Evolutionary conservation across 23 tunicate species (phyloP), one percentile per base, ranked within the genome.

Genomic region (Halocynthia roretzi): DNA sequence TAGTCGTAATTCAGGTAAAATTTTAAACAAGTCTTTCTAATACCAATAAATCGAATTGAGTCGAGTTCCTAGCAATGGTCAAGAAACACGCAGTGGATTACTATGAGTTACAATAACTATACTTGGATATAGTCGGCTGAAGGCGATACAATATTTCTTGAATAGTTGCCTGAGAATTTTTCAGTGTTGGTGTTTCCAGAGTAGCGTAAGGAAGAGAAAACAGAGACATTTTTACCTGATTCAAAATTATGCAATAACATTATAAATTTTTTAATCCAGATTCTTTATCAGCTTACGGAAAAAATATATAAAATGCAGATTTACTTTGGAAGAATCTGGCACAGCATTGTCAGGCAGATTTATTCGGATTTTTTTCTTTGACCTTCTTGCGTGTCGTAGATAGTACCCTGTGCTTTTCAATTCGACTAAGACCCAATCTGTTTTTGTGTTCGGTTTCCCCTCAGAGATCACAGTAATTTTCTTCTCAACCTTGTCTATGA

Each of bases 341-440:
- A 87, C 71, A 8, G 86, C 81, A 62, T 76, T 69, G 15, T 60
- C 14, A 50, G 86, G 86, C 15, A 87, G 48, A 11, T 70, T 11
- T 20, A 81, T 57, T 5, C 52, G 51, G 12, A 86, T n/a, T 12
- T 50, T 71, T 21, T 67, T 77, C 17, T 40, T 77, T 40, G 56
- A 60, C 76, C 68, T 60, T 17, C 11, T 51, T 18, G 50, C 50
- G 0, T 50, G n/a, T 2, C 55, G 60, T 56, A 64, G 65, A 8
- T 64, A 52, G 18, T 76, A 56, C 6, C 70, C 49, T 5, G 70
- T 6, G 19, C 62, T 18, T 22, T 68, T 60, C 31, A 58, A 40
- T 51, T 87, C 93, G 22, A 82, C 76, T 66, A 87, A 51, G 7
- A 61, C 70, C 93, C 93, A 87, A 23, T 81, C 66, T 17, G 82